phyloP scores from a whole-genome alignment of 2,797 vertebrate species.

The Sitta carolinensis region DNA sequence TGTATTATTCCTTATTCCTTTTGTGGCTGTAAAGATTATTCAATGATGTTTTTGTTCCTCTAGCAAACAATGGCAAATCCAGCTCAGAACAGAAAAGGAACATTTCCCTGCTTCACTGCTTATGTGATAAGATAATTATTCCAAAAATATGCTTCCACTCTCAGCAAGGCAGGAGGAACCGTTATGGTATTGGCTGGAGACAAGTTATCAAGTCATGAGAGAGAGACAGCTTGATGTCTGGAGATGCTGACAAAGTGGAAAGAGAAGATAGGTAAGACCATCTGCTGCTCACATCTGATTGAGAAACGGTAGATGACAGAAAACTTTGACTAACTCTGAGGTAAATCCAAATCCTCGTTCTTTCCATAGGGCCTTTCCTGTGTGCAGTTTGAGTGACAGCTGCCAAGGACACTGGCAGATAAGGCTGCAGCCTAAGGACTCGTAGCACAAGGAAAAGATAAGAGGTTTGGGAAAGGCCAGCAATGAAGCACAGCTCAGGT shows the following conservation, averaged over 20 bases:
- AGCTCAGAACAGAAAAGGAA: constrained; percentile 4
- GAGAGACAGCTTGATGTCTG: neutral
- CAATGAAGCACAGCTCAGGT: neutral
- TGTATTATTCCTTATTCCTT: neutral
- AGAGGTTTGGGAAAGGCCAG: neutral
- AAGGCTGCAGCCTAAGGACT: neutral
- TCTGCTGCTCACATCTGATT: neutral
- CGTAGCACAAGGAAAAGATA: neutral
- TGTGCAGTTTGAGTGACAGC: accelerated
- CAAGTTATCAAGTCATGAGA: neutral
- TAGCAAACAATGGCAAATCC: constrained; percentile 15
- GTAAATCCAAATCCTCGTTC: neutral
- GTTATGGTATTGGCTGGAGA: neutral
- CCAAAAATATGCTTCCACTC: neutral
- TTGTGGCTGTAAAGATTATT: neutral
- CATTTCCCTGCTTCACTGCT: neutral
- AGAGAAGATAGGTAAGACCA: neutral
- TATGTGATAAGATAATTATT: constrained; percentile 22
- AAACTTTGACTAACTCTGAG: neutral
- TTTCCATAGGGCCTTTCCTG: neutral
- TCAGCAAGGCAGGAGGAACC: neutral
- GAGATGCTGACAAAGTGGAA: neutral
- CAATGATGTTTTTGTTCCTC: neutral
- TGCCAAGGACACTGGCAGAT: neutral
- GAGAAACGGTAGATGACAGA: neutral